Evolutionary conservation across 2,113 vertebrate genomes (phyloP).

Genomic region (Cygnus buccinator): DNA sequence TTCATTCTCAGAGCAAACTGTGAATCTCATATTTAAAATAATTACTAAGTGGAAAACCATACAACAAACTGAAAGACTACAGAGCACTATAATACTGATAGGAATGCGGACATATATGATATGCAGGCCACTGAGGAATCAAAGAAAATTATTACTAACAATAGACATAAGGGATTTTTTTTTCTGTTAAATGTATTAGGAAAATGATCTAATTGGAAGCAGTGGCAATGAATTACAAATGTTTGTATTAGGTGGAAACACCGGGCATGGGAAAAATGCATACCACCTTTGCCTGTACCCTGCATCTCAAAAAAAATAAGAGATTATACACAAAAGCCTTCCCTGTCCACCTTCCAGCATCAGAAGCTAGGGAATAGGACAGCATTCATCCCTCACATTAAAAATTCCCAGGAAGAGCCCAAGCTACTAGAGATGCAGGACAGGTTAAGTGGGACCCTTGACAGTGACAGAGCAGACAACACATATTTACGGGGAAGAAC

Average conservation of each 20-base stretch:
- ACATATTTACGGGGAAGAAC: fast-evolving
- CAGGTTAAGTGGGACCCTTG: background rate
- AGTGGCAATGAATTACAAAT: background rate
- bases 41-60: background rate
- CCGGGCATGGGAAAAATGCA: background rate
- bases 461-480: background rate
- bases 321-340: background rate
- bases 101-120: background rate
- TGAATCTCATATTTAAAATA: background rate
- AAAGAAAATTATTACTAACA: background rate
- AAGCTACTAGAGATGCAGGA: background rate
- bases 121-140: background rate
- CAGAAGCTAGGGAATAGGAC: background rate
- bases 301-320: background rate
- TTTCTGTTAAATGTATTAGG: background rate
- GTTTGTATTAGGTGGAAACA: background rate
- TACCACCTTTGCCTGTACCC: background rate
- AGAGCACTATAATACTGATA: background rate
- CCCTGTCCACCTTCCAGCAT: background rate
- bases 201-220: background rate
- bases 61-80: background rate
- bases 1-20: background rate
- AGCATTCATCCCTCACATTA: background rate
- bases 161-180: background rate
- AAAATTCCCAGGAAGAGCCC: background rate